phyloP scores from a whole-genome alignment of 2,888 invertebrate genomes.

The Drosophila villosipedis region DNA sequence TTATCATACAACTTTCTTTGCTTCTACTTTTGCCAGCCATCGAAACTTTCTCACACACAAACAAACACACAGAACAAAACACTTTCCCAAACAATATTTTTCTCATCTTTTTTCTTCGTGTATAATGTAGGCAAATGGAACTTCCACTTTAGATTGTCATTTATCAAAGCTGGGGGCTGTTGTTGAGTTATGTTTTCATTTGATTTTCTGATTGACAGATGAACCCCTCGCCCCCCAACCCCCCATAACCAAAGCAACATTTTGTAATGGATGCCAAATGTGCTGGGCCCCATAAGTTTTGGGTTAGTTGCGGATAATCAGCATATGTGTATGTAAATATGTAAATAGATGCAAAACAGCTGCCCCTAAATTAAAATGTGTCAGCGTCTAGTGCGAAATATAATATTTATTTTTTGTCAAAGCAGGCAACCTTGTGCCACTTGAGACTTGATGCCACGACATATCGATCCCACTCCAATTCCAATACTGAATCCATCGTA shows the following conservation, averaged over 20 bases:
- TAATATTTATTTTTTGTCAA: conserved; percentile 7
- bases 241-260: conserved; percentile 7
- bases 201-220: conserved; percentile 67
- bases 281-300: conserved; percentile 9
- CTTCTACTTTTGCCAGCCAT: conserved; percentile 25
- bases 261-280: conserved; percentile 69
- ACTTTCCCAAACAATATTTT: conserved; percentile 45
- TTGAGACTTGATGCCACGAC: conserved; percentile 28
- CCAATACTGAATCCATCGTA: conserved; percentile 8
- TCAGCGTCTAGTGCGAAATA: conserved; percentile 44
- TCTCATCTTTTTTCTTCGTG: conserved; percentile 2
- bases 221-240: neutral
- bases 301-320: conserved; percentile 49
- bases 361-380: conserved; percentile 47
- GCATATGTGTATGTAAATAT: conserved; percentile 56
- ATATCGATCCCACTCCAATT: conserved; percentile 27
- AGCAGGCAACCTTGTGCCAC: conserved; percentile 52
- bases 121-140: conserved; percentile 36
- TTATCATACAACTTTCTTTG: conserved; percentile 68
- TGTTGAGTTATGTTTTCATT: conserved; percentile 70
- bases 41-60: conserved; percentile 65
- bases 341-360: conserved; percentile 67
- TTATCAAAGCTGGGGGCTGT: conserved; percentile 53
- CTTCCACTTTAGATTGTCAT: conserved; percentile 60
- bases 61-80: conserved; percentile 63